Evolutionary conservation across 2,888 invertebrate species (phyloP), one percentile per base, ranked within the genome.

Genomic region (Balanococcus diminutus): DNA sequence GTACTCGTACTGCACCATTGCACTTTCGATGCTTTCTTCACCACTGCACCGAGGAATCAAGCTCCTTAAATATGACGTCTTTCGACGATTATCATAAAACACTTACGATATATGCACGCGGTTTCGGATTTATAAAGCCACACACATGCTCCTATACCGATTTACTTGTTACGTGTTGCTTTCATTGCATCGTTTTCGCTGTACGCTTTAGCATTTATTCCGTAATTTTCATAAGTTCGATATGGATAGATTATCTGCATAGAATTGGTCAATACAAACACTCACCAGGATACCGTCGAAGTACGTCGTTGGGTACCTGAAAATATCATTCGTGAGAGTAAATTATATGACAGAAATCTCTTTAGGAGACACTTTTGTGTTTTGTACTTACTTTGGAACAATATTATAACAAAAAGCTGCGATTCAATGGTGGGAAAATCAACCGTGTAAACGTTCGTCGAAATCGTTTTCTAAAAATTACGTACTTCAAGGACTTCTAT

Each of bases 1-100:
- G 79, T 75, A 75, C 46, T 31, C n/a, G 42, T 42, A 81, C 81
- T 32, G 19, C 32, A 79, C 79, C 46, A 42, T 51, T 82, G 82
- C 82, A 39, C 16, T 61, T 67, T 16, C 4, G 67, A 67, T 67
- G 67, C 67, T 67, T 67, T 67, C 67, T 67, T 28, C 67, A 67
- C 28, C 67, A 67, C 67, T 67, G 67, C 67, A 79, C 36, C 36
- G 75, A 79, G 75, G 75, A 36, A 79, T 19, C 28, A 36, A 79
- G 75, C 36, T 79, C 72, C 31, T 28, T 22, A 46, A 46, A 46
- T 46, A 72, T 25, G n/a, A 32, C 25, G 75, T 79, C 32, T 36
- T 79, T 79, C 22, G 36, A 79, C 31, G 36, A 79, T 19, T 79
- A 22, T 22, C 56, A 31, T n/a, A n/a, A n/a, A n/a, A n/a, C 11